These are phyloP conservation scores for Archips crataeganus DNA, from an alignment of 2,888 invertebrate species.

Conservation along the genomic window DNA sequence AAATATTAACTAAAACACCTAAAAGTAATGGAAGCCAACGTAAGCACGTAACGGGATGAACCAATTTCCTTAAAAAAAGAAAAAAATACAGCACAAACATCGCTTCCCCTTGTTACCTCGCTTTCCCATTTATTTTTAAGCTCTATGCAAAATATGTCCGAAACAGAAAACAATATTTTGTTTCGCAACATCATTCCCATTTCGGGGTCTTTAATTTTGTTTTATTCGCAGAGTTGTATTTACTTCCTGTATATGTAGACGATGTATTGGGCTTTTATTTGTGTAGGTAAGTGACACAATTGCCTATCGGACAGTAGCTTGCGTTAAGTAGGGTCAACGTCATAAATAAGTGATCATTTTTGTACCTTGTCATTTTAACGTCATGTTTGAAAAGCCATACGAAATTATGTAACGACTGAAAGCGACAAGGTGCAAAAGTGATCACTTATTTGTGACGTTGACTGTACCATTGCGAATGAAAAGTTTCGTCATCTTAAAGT, in stretches of 20 bases:
- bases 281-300: too few relatives aligned
- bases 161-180: slow-evolving; percentile 31
- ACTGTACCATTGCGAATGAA: too few relatives aligned
- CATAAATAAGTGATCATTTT: too few relatives aligned
- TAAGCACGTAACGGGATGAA: slow-evolving; percentile 18
- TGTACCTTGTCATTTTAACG: too few relatives aligned
- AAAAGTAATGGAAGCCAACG: slow-evolving; percentile 21
- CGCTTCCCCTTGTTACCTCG: slow-evolving; percentile 19
- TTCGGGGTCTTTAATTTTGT: slow-evolving; percentile 11
- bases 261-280: too few relatives aligned
- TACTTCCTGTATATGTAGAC: not conserved
- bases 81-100: slow-evolving; percentile 3
- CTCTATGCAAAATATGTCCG: slow-evolving; percentile 33
- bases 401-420: too few relatives aligned
- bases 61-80: slow-evolving; percentile 14
- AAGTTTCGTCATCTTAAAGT: too few relatives aligned
- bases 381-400: too few relatives aligned
- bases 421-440: too few relatives aligned
- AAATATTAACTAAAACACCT: not conserved
- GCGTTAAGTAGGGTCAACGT: too few relatives aligned
- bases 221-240: slow-evolving; percentile 10
- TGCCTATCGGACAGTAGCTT: too few relatives aligned
- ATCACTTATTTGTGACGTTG: too few relatives aligned
- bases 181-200: slow-evolving; percentile 20
- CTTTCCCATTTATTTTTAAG: slow-evolving; percentile 31